phyloP scores from a whole-genome alignment of 2,797 vertebrate species.

The Chelidonichthys spinosus region DNA sequence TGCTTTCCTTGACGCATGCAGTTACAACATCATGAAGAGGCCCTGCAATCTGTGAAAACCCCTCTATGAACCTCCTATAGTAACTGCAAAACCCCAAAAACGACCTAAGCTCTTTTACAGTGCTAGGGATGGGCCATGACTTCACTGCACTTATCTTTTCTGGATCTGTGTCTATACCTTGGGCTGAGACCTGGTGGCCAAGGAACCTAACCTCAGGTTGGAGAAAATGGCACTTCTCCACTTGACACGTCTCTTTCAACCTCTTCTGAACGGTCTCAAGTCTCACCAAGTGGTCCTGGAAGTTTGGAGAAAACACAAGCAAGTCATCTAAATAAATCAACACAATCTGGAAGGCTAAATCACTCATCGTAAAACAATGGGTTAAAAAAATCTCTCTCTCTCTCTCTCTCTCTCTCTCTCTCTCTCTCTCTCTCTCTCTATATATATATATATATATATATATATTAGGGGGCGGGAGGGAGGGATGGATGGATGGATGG shows the following conservation, averaged over 20 bases:
- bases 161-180: constrained; percentile 7
- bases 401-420: no score
- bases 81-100: constrained; percentile 36
- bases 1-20: background rate
- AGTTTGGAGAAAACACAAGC: background rate
- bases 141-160: constrained; percentile 20
- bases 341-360: constrained; percentile 9
- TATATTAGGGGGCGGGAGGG: no score
- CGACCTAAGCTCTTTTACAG: constrained; percentile 5
- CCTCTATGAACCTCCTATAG: constrained; percentile 19
- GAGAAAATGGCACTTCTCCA: constrained; percentile 28
- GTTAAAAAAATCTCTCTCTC: no score
- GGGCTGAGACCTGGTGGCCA: constrained; percentile 21
- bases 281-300: background rate
- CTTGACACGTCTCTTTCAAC: constrained; percentile 7
- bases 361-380: no score
- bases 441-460: no score
- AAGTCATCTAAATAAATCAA: constrained; percentile 20
- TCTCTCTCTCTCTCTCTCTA: no score
- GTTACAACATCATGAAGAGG: constrained; percentile 17
- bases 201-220: constrained; percentile 15
- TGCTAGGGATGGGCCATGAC: background rate
- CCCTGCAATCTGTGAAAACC: constrained; percentile 20
- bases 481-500: no score
- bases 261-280: constrained; percentile 7